Evolutionary conservation across 1,140 invertebrate genomes (phyloP).

Genomic region (Calosoma granatense): DNA sequence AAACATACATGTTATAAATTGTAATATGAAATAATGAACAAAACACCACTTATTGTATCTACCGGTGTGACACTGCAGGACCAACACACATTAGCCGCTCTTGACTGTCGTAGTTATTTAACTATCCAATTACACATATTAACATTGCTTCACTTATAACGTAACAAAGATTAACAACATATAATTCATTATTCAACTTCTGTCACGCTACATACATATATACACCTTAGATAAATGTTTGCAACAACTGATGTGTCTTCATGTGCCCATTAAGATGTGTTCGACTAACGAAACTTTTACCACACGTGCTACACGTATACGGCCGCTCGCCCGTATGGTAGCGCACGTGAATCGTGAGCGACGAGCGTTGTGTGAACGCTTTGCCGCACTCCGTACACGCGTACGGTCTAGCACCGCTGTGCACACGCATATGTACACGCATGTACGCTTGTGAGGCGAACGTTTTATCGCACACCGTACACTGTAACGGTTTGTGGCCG

Average conservation of each 20-base stretch:
- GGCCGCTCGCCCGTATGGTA: conserved; percentile 24
- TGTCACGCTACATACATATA: background rate
- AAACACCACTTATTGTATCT: too few species aligned
- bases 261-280: conserved; percentile 41
- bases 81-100: too few species aligned
- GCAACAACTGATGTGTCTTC: conserved; percentile 50
- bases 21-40: too few species aligned
- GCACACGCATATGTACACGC: conserved; percentile 35
- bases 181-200: too few species aligned
- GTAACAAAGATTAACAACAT: too few species aligned
- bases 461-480: conserved; percentile 54
- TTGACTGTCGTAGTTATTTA: too few species aligned
- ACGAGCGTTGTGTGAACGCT: conserved; percentile 20
- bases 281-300: conserved; percentile 19
- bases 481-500: conserved; percentile 60
- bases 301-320: conserved; percentile 26
- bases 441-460: conserved; percentile 58
- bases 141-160: too few species aligned
- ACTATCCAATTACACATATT: too few species aligned
- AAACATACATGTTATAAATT: too few species aligned
- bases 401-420: conserved; percentile 18
- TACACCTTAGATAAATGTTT: too few species aligned
- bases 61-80: too few species aligned
- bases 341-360: conserved; percentile 21
- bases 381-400: conserved; percentile 25